Conservation (phyloP, 2,797 vertebrate genomes). For the Pseudochirops cupreus region DNA sequence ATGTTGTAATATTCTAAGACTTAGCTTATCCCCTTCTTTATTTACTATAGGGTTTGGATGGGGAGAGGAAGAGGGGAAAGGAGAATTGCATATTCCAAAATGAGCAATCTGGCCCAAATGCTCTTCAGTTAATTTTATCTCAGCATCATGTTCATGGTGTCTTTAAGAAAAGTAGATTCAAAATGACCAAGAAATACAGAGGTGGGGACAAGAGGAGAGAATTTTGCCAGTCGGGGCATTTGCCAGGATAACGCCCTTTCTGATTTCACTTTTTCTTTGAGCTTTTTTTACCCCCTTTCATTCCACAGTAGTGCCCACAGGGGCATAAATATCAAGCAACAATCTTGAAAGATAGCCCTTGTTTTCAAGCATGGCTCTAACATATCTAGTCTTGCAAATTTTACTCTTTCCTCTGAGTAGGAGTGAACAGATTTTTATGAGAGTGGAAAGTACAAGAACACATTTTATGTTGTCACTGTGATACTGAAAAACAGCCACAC, state of each 20-base stretch:
- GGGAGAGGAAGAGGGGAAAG: neutral
- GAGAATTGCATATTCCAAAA: slow-evolving; percentile 24
- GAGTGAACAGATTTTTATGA: slow-evolving; percentile 48
- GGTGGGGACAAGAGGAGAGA: too few relatives aligned
- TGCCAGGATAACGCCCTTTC: slow-evolving; percentile 20
- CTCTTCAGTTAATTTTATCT: neutral
- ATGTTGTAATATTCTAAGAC: slow-evolving; percentile 36
- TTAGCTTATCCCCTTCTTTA: slow-evolving; percentile 4
- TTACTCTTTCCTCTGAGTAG: slow-evolving; percentile 1
- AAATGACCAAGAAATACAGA: neutral
- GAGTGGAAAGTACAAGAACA: slow-evolving; percentile 46
- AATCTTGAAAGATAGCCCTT: slow-evolving; percentile 70
- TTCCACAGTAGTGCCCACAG: slow-evolving; percentile 44
- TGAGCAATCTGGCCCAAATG: neutral
- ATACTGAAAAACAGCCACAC: neutral
- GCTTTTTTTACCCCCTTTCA: neutral
- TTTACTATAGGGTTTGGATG: neutral
- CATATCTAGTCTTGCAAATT: slow-evolving; percentile 29
- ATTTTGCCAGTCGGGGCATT: neutral
- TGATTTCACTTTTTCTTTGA: slow-evolving; percentile 43
- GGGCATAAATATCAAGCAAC: slow-evolving; percentile 61
- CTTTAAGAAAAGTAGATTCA: slow-evolving; percentile 39
- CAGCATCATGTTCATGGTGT: slow-evolving; percentile 5
- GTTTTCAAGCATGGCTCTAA: slow-evolving; percentile 6
- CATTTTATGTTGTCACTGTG: neutral